Evolutionary conservation across 2,113 vertebrate species (phyloP), one percentile per base, ranked within the genome.

Genomic region (Melanostigma gelatinosum): DNA sequence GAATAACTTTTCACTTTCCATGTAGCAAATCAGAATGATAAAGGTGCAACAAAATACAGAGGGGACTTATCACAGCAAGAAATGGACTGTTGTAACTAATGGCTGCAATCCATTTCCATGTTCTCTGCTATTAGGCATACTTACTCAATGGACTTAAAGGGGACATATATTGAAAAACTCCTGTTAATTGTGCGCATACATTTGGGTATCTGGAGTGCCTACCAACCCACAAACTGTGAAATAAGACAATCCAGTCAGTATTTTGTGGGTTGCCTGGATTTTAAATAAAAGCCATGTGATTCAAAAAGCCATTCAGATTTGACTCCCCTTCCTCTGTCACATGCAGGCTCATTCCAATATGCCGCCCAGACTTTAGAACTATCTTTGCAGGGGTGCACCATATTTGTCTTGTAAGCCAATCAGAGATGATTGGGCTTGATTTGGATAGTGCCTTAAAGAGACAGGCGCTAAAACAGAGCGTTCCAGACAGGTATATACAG

Each of bases 1-100:
- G n/a, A 63, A 20, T 38, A 20, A 75, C n/a, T 27, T 38, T 54
- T 38, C 22, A 24, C 72, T 34, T 46, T 27, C 27, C 20, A 40
- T 52, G 60, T 29, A 64, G 29, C 60, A 75, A 74, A 75, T 63
- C 58, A 74, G 13, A 52, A 50, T 29, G 11, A 64, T 29, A 27
- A 40, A 75, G 60, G 38, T 65, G 42, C 15, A 66, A 48, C 42
- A 46, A 29, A 29, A 46, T 20, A 29, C 65, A 67, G 42, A 67
- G 15, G n/a, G 46, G 29, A 58, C n/a, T 7, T 22, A 1, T 58
- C n/a, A 32, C 4, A 44, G 27, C 32, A 36, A 13, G 13, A 50
- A 50, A 72, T 32, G 40, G 18, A 46, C 18, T 48, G 57, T 18
- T 34, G 12, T 73, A 13, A 62, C 29, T 50, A 60, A 32, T 27